Base-by-base conservation (phyloP, 2,113 vertebrate genomes). In the Bettongia penicillata region DNA sequence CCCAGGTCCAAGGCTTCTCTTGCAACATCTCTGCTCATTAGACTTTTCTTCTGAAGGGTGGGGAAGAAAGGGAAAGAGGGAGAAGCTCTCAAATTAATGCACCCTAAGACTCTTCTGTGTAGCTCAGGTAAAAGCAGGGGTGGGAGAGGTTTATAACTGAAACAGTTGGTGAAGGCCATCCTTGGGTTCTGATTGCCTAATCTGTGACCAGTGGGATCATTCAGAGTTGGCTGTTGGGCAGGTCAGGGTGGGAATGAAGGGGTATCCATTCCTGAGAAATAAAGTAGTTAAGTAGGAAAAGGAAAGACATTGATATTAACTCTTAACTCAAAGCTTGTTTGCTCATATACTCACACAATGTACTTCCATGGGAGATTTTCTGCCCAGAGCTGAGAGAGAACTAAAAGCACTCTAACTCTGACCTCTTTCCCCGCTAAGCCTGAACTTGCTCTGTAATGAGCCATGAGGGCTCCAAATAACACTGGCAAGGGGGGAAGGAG, bases 351-450 rank as follows among this genome's bases (percentile, higher is more conserved):
- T 90, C 48, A 47, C 91, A 52, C 93, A 53, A 51, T 91, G 68
- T 84, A 12, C 93, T 89, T n/a, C 51, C 91, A 92, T 90, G 52
- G 91, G 92, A 93, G 48, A 9, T 49, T 90, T 95, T 96, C 94
- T 93, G 90, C 84, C 93, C 89, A 91, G 96, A 52, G 23, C 77
- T 91, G 25, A 48, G 48, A 25, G 89, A 23, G 48, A 3, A n/a
- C 49, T 51, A 48, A 51, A 90, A 50, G 10, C 25, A 31, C 14
- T 11, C 48, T 90, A 28, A 31, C 25, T 43, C 92, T 93, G 49
- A 0, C 12, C 48, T 53, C 48, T 51, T 25, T 52, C 93, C 93
- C 90, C 77, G 11, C 14, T 48, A 94, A 95, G 16, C n/a, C 93
- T 96, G 94, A n/a, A 91, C 16, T 91, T 96, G 43, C 23, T 96